Conservation (phyloP, 2,888 invertebrate genomes). For the Ceramica pisi region DNA sequence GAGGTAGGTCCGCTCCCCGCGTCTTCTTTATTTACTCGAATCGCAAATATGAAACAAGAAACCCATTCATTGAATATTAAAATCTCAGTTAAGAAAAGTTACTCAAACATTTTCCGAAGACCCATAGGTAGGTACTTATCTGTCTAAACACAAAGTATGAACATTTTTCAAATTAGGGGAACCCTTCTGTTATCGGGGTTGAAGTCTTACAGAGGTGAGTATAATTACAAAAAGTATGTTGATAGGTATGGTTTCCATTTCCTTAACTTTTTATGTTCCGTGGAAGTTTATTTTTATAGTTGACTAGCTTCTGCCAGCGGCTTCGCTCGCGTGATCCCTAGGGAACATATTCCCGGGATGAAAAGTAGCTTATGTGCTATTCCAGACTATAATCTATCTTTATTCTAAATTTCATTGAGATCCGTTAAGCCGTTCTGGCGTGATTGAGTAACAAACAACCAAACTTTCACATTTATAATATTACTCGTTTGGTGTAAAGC, state of each 20-base stretch:
- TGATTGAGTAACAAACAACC: too few species aligned
- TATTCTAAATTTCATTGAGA: too few species aligned
- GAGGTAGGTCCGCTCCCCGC: not conserved
- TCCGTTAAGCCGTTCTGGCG: too few species aligned
- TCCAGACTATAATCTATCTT: too few species aligned
- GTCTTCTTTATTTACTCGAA: not conserved
- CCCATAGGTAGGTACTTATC: too few species aligned
- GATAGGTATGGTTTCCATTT: conserved; percentile 40
- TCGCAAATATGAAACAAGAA: conserved; percentile 3
- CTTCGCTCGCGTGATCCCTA: too few species aligned
- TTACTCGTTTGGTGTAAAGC: too few species aligned
- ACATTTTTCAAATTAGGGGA: conserved; percentile 43
- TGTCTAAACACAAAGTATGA: conserved; percentile 12
- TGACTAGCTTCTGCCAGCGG: not conserved
- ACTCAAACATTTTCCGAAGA: conserved; percentile 13
- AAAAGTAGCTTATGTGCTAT: too few species aligned
- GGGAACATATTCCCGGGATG: too few species aligned
- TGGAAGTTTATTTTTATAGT: conserved; percentile 17
- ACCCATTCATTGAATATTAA: conserved; percentile 11
- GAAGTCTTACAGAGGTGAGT: conserved; percentile 56
- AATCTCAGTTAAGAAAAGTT: conserved; percentile 8
- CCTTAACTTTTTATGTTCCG: conserved; percentile 25
- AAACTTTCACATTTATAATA: too few species aligned
- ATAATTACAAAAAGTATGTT: conserved; percentile 55
- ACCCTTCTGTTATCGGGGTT: conserved; percentile 31